Conservation (phyloP, 2,797 vertebrate genomes). For the Diceros bicornis region DNA sequence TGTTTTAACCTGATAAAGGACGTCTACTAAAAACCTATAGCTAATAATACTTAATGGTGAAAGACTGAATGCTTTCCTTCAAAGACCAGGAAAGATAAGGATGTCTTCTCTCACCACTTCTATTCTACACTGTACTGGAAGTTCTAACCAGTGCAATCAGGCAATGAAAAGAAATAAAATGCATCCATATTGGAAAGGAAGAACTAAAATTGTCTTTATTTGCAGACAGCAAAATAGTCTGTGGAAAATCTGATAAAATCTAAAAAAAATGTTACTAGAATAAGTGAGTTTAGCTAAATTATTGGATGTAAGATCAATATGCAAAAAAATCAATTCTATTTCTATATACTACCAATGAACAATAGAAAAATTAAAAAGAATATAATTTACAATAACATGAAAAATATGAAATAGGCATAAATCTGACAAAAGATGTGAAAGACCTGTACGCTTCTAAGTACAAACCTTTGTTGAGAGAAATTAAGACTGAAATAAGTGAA, state of each 20-base stretch:
- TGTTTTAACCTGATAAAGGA: neutral
- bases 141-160: neutral
- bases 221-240: neutral
- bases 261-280: neutral
- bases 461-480: slow-evolving; percentile 17
- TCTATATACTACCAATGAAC: neutral
- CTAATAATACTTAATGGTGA: neutral
- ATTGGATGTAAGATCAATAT: neutral
- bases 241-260: neutral
- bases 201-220: neutral
- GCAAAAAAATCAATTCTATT: neutral
- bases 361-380: neutral
- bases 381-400: neutral
- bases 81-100: neutral
- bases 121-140: neutral
- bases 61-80: neutral
- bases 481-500: neutral
- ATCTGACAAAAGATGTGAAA: neutral
- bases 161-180: neutral
- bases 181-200: neutral
- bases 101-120: neutral
- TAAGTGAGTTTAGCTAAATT: neutral
- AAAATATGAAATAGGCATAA: slow-evolving; percentile 13
- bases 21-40: neutral
- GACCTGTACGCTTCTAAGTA: neutral